phyloP scores from a whole-genome alignment of 2,888 invertebrate genomes.

The Sinohyriopsis cumingii region DNA sequence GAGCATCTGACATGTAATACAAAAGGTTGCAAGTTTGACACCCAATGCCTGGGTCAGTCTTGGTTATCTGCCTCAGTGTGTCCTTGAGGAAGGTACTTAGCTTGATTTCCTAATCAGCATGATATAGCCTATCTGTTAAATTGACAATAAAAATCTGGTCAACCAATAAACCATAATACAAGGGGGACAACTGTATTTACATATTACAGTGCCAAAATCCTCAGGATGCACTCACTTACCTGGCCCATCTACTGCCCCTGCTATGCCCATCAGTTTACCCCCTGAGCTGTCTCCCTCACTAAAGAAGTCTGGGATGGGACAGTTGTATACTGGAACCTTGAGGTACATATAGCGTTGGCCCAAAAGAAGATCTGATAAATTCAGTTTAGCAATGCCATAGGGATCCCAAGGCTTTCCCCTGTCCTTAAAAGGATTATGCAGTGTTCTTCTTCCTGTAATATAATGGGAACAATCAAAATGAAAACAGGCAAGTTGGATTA shows the following conservation, averaged over 20 bases:
- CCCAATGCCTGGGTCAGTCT: too few relatives aligned
- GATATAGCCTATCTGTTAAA: too few relatives aligned
- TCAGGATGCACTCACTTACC: conserved; percentile 35
- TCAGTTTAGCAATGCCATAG: conserved; percentile 65
- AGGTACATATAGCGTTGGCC: conserved; percentile 65
- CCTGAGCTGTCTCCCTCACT: conserved; percentile 30
- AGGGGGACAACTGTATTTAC: too few relatives aligned
- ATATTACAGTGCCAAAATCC: too few relatives aligned
- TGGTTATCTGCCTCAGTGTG: too few relatives aligned
- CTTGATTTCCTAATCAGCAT: too few relatives aligned
- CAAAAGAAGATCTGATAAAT: conserved; percentile 66
- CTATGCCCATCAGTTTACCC: conserved; percentile 59
- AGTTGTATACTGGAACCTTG: conserved; percentile 65
- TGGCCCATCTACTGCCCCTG: conserved; percentile 70
- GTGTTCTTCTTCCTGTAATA: conserved; percentile 61
- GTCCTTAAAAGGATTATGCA: conserved; percentile 66
- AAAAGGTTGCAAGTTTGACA: too few relatives aligned
- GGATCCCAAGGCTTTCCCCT: conserved; percentile 70
- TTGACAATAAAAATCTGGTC: too few relatives aligned
- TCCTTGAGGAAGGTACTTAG: too few relatives aligned
- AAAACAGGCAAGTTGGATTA: not conserved
- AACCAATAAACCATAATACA: too few relatives aligned
- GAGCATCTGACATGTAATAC: too few relatives aligned
- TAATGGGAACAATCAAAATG: not conserved
- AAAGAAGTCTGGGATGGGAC: conserved; percentile 65